A percentile compares a stretch with the other conserved stretches of the same genome.
Evolutionary conservation across 1,140 invertebrate genomes (phyloP).

Genomic region (Diplogasteroides magnus): DNA sequence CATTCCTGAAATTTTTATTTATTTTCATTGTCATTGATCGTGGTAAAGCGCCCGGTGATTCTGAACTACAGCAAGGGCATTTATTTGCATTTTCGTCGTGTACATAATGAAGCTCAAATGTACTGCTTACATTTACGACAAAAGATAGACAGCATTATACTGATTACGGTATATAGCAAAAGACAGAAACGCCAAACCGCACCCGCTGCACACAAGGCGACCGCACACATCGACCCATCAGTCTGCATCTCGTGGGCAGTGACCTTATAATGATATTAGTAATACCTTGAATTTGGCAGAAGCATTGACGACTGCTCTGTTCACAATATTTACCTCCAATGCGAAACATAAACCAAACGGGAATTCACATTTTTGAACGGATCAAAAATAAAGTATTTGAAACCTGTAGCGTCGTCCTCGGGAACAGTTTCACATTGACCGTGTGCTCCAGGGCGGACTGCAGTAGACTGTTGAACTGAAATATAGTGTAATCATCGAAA

Average conservation of each 20-base stretch:
- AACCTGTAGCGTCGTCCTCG: not conserved
- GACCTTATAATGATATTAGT: not conserved
- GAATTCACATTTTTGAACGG: no score
- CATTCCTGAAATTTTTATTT: not conserved
- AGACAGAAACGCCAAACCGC: no score
- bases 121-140: not conserved
- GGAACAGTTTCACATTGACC: not conserved
- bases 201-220: not conserved
- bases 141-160: no score
- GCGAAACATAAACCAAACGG: no score
- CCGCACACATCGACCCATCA: not conserved
- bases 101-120: not conserved
- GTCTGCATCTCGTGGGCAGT: not conserved
- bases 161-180: no score
- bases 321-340: no score
- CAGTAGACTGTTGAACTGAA: not conserved
- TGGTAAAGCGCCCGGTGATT: not conserved
- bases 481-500: not conserved
- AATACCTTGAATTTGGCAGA: not conserved
- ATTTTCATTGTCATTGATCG: not conserved
- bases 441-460: not conserved
- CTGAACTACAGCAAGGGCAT: not conserved
- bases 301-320: no score
- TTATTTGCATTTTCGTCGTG: not conserved
- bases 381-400: no score